phyloP scores from a whole-genome alignment of 2,113 vertebrate genomes.

The Tympanuchus pallidicinctus region DNA sequence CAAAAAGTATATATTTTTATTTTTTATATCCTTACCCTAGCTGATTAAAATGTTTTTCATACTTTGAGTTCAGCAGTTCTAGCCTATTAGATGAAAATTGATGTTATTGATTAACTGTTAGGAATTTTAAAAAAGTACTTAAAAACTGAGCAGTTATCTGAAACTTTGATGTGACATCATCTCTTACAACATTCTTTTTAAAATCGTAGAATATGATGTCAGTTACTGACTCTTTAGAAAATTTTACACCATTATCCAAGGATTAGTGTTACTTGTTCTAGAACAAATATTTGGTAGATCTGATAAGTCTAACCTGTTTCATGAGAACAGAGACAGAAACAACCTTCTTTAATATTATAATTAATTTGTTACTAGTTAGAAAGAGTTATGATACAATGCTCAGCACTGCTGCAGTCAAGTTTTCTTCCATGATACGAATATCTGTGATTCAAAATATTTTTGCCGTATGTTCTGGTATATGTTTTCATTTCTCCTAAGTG shows the following conservation, averaged over 20 bases:
- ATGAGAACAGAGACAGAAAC: neutral
- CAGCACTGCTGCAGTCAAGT: neutral
- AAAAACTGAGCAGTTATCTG: neutral
- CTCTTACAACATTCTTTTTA: neutral
- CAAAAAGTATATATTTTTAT: neutral
- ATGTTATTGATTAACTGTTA: neutral
- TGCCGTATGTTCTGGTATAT: conserved; percentile 5
- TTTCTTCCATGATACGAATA: neutral
- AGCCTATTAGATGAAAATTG: neutral
- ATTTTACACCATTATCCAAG: neutral
- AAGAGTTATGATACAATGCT: neutral
- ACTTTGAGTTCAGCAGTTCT: neutral
- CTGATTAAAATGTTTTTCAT: neutral
- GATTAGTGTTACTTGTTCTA: neutral
- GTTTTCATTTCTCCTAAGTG: conserved; percentile 20
- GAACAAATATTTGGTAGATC: neutral
- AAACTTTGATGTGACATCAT: neutral
- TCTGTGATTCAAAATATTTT: conserved; percentile 40
- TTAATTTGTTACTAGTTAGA: neutral
- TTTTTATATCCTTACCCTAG: neutral
- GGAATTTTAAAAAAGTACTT: neutral
- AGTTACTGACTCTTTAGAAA: neutral
- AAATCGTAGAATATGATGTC: neutral
- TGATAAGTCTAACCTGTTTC: neutral
- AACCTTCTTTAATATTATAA: neutral